phyloP scores from a whole-genome alignment of 2,888 invertebrate species.

The Macaria liturata region DNA sequence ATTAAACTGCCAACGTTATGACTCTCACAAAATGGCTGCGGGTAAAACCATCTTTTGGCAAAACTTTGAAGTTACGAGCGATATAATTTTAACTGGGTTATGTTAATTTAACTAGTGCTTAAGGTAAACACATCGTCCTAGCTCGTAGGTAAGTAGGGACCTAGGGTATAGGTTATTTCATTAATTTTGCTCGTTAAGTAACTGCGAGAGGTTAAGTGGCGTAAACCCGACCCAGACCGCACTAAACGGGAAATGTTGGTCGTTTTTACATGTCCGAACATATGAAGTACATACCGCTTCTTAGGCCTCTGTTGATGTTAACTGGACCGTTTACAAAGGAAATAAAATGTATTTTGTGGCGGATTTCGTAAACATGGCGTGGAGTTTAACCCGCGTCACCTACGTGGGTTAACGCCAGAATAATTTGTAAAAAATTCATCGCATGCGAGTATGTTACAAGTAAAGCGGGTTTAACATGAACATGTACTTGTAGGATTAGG shows the following conservation, averaged over 20 bases:
- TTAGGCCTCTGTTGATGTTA: slow-evolving; percentile 17
- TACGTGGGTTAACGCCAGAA: background rate
- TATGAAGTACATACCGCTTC: slow-evolving; percentile 13
- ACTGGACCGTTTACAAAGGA: slow-evolving; percentile 25
- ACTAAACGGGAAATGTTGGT: slow-evolving; percentile 22
- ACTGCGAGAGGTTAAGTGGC: slow-evolving; percentile 22
- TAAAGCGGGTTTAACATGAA: too few relatives aligned
- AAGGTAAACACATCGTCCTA: slow-evolving; percentile 9
- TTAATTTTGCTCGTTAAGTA: slow-evolving; percentile 15
- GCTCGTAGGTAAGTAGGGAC: background rate
- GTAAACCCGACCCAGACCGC: slow-evolving; percentile 21
- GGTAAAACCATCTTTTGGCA: too few relatives aligned
- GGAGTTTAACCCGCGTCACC: background rate
- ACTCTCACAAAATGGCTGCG: too few relatives aligned
- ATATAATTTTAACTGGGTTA: too few relatives aligned
- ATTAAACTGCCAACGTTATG: too few relatives aligned
- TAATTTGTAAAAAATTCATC: too few relatives aligned
- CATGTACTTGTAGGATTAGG: too few relatives aligned
- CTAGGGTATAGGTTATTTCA: slow-evolving; percentile 13
- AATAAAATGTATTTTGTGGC: slow-evolving; percentile 9
- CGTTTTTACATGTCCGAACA: slow-evolving; percentile 21
- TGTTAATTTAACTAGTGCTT: slow-evolving; percentile 3
- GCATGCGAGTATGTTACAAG: too few relatives aligned
- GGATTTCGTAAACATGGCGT: slow-evolving; percentile 9
- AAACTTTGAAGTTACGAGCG: too few relatives aligned